Base-by-base conservation (phyloP, 2,797 vertebrate genomes). In the Cyclopterus lumpus region DNA sequence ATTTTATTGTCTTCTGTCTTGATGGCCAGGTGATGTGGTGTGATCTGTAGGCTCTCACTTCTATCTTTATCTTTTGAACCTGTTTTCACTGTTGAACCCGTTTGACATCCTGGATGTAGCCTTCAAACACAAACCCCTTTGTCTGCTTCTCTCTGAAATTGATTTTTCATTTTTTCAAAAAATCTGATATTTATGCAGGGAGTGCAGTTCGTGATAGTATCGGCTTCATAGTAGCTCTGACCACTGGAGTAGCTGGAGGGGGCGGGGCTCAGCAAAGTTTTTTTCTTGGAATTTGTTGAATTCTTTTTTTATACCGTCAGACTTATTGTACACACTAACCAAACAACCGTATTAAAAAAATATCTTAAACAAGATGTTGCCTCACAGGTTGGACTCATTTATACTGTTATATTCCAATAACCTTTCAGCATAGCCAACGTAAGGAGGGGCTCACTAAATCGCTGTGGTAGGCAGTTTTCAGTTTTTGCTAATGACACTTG, bases 401-500 rank as follows among this genome's bases (percentile, higher is more conserved):
- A 73, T 77, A 68, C 73, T 57, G 69, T 48, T 83, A 87, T 75
- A 83, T 81, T 72, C 66, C 78, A 36, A 64, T 65, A 88, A 86
- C 71, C 75, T 82, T 71, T 77, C 42, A 75, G 58, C 71, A 34
- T 16, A 75, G 67, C 73, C 51, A 46, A 42, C 54, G 46, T 67
- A 32, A 65, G 74, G 77, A 72, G 67, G 73, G 60, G 66, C 80
- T 73, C 76, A 49, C 48, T 87, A 88, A 89, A 91, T 91, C 85
- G 85, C 82, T 61, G 77, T 26, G 59, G 79, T 81, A 79, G 83
- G 91, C 90, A 88, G 73, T 88, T 93, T 89, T 88, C 90, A 73
- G 55, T 64, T 85, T 86, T 85, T 83, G 84, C 88, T 94, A 94
- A 93, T 91, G 83, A 90, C 88, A 89, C 86, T 92, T 93, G 93